A percentile compares a stretch with the other conserved stretches of the same genome.
Evolutionary conservation across 2,113 vertebrate genomes (phyloP).

Genomic region (Eublepharis macularius): DNA sequence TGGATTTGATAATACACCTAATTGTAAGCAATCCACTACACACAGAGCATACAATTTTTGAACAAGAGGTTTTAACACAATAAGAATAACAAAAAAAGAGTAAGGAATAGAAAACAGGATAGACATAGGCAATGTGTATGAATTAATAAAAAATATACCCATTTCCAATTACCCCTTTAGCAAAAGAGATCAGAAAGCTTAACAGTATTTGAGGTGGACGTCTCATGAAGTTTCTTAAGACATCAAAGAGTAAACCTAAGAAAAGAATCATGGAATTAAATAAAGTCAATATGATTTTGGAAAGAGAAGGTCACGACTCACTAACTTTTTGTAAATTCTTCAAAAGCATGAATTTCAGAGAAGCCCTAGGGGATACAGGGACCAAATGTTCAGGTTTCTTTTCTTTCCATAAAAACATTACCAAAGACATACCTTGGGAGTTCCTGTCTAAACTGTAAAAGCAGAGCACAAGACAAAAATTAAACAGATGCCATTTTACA

Average conservation of each 20-base stretch:
- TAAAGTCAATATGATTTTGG: slow-evolving; percentile 50
- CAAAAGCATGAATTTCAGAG: slow-evolving; percentile 52
- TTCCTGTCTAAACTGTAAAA: slow-evolving; percentile 41
- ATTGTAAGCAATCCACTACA: slow-evolving; percentile 17
- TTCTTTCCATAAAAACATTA: slow-evolving; percentile 43
- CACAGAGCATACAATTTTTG: not conserved
- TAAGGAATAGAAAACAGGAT: not conserved
- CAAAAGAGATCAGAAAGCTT: slow-evolving; percentile 8
- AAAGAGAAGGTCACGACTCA: slow-evolving; percentile 48
- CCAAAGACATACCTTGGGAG: slow-evolving; percentile 41
- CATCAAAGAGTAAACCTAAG: slow-evolving; percentile 1
- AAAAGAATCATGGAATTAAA: slow-evolving; percentile 46
- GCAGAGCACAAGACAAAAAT: slow-evolving; percentile 6
- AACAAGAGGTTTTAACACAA: not conserved
- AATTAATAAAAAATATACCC: slow-evolving; percentile 1
- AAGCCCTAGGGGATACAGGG: slow-evolving; percentile 43
- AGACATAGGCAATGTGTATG: not conserved
- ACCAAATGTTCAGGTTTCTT: slow-evolving; percentile 53
- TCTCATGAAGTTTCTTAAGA: slow-evolving; percentile 30
- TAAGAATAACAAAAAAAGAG: not conserved
- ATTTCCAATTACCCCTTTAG: not conserved
- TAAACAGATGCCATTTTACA: slow-evolving; percentile 41
- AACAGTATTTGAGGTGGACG: slow-evolving; percentile 4
- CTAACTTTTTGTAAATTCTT: slow-evolving; percentile 55
- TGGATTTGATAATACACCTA: slow-evolving; percentile 15